These are phyloP conservation scores for Therioaphis trifolii DNA, from an alignment of 2,888 invertebrate species.

Conservation along the genomic window DNA sequence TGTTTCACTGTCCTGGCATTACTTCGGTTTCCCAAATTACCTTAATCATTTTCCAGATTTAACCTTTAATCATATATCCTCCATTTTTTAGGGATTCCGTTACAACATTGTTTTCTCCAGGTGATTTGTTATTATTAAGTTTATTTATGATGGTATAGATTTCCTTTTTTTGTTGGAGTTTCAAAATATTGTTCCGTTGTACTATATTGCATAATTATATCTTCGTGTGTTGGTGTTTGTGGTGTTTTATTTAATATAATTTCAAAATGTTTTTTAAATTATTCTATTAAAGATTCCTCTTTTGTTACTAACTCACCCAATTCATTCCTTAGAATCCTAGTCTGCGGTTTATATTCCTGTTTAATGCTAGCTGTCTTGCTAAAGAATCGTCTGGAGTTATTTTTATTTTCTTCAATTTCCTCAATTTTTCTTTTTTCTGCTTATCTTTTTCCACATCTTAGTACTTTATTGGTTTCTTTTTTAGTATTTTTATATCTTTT, in stretches of 20 bases:
- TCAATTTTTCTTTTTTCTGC: neutral
- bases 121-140: conserved; percentile 22
- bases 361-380: conserved; percentile 4
- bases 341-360: conserved; percentile 27
- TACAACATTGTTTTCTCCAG: conserved; percentile 30
- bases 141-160: conserved; percentile 10
- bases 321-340: conserved; percentile 15
- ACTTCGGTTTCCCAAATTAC: no score
- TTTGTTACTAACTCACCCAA: conserved; percentile 34
- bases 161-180: conserved; percentile 23
- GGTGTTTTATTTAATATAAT: conserved; percentile 17
- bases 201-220: conserved; percentile 30
- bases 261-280: conserved; percentile 33
- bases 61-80: conserved; percentile 15
- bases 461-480: conserved; percentile 24
- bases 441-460: conserved; percentile 7
- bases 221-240: conserved; percentile 1
- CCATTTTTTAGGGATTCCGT: conserved; percentile 39
- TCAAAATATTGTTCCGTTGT: conserved; percentile 28
- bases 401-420: no score
- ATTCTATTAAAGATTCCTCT: conserved; percentile 27
- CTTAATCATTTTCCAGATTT: no score
- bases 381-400: conserved; percentile 26
- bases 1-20: no score
- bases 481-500: conserved; percentile 31